Evolutionary conservation across 2,888 invertebrate genomes (phyloP).

Genomic region (Temnothorax rugatulus): DNA sequence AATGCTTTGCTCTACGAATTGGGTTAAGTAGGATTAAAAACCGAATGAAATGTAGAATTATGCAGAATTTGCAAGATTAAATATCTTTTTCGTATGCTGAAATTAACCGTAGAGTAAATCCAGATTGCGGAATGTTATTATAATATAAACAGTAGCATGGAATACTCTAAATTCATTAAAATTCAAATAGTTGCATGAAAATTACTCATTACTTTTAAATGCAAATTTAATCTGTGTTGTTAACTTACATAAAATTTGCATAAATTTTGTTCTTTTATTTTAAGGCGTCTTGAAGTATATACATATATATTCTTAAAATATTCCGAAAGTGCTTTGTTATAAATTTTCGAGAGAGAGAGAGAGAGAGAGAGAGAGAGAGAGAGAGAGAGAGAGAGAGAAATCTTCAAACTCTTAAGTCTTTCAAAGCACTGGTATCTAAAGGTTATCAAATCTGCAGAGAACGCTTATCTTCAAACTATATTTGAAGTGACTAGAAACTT

Average conservation of each 20-base stretch:
- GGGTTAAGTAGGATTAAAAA: slow-evolving; percentile 32
- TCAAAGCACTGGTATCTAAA: background rate
- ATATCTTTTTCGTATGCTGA: slow-evolving; percentile 1
- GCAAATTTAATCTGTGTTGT: slow-evolving; percentile 29
- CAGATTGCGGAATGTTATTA: slow-evolving; percentile 11
- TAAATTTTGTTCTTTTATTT: slow-evolving; percentile 17
- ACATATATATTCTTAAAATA: slow-evolving; percentile 8
- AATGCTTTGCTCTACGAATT: slow-evolving; percentile 21
- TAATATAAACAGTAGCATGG: background rate
- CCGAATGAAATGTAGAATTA: slow-evolving; percentile 1
- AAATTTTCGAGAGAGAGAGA: slow-evolving; percentile 16
- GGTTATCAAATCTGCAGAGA: background rate
- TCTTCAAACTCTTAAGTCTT: background rate
- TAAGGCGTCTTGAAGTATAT: background rate
- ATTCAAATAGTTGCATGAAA: slow-evolving; percentile 24
- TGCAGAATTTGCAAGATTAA: slow-evolving; percentile 6
- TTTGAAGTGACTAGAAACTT: slow-evolving; percentile 26
- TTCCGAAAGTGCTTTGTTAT: background rate
- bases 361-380: background rate
- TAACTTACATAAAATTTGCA: slow-evolving; percentile 38
- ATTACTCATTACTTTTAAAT: slow-evolving; percentile 40
- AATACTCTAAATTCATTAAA: slow-evolving; percentile 33
- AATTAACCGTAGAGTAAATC: slow-evolving; percentile 26
- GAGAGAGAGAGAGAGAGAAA: background rate
- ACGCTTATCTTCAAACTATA: slow-evolving; percentile 33